Percentiles rank a stretch among this genome's conserved stretches.
phyloP scores from a whole-genome alignment of 2,113 vertebrate genomes.

The Cephalopterus ornatus region DNA sequence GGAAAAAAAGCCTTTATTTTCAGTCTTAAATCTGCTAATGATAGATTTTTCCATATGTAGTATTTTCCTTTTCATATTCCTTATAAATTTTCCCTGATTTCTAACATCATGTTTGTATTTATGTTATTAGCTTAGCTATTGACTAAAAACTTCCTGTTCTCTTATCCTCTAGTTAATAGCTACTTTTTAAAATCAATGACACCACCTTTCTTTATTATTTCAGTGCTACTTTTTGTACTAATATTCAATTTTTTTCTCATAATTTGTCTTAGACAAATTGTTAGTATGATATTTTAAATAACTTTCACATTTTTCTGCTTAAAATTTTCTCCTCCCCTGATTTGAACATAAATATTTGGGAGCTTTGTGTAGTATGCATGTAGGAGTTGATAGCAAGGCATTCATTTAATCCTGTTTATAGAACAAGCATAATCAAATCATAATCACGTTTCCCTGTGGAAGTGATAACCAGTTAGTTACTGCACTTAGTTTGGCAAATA shows the following conservation, averaged over 20 bases:
- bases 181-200: not conserved
- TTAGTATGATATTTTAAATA: not conserved
- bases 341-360: not conserved
- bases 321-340: not conserved
- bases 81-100: not conserved
- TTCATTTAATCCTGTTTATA: not conserved
- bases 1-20: not conserved
- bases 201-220: not conserved
- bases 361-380: accelerated
- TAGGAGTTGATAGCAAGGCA: not conserved
- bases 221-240: not conserved
- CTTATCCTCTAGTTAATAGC: not conserved
- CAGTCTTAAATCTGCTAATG: not conserved
- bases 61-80: not conserved
- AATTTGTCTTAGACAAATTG: not conserved
- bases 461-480: not conserved
- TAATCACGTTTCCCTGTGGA: not conserved
- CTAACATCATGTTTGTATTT: not conserved
- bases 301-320: not conserved
- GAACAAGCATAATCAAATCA: not conserved
- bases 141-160: not conserved
- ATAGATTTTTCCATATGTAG: not conserved
- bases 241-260: not conserved
- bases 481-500: not conserved
- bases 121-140: not conserved